Percentiles rank a stretch among this genome's conserved stretches.
These are phyloP conservation scores for Platysteira castanea DNA, from an alignment of 2,113 vertebrate genomes.

Conservation along the genomic window DNA sequence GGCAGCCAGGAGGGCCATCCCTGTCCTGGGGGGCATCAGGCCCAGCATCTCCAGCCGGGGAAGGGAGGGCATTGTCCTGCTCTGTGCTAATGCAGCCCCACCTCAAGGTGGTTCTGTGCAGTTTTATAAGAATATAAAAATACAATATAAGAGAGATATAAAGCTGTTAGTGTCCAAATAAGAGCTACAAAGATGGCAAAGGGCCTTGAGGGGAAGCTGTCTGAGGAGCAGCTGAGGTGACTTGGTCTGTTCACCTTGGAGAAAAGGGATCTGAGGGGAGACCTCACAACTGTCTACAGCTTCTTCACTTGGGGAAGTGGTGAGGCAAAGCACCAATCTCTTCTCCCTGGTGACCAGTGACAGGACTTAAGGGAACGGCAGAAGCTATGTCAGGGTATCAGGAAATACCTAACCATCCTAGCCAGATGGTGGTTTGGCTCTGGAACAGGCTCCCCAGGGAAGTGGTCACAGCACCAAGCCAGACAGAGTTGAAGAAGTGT, in stretches of 20 bases:
- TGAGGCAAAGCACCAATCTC: background rate
- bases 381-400: background rate
- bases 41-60: accelerated
- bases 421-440: background rate
- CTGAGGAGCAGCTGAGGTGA: background rate
- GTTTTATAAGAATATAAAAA: background rate
- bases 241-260: background rate
- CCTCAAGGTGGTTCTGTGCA: background rate
- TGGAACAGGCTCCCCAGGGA: background rate
- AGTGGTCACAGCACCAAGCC: background rate
- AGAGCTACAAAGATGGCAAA: background rate
- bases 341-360: background rate
- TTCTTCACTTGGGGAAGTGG: background rate
- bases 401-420: background rate
- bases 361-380: background rate
- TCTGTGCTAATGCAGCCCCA: background rate
- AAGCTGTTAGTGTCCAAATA: background rate
- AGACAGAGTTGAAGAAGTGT: background rate
- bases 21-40: background rate
- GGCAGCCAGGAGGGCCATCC: background rate
- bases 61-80: accelerated
- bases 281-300: background rate
- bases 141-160: background rate
- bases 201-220: background rate
- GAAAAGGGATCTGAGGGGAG: background rate